These are phyloP conservation scores for Candoia aspera DNA, from an alignment of 2,113 vertebrate genomes.

Conservation along the genomic window DNA sequence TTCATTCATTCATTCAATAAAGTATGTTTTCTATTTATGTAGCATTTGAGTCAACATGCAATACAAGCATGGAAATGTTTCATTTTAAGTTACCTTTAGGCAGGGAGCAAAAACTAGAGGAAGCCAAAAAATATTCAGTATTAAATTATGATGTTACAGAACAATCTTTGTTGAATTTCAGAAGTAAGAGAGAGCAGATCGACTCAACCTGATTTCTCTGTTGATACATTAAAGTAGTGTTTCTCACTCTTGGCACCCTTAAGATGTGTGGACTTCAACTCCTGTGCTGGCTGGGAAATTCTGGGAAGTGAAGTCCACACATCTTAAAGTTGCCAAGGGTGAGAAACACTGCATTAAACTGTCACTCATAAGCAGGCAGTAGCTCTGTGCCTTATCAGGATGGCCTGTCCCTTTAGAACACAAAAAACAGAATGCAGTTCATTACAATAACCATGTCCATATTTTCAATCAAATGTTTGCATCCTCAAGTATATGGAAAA, in stretches of 20 bases:
- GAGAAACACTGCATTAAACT: neutral
- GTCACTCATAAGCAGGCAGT: neutral
- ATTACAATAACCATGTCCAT: neutral
- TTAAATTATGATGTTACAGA: neutral
- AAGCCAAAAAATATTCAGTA: neutral
- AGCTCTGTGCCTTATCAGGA: neutral
- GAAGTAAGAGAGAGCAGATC: neutral
- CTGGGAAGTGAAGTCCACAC: no score
- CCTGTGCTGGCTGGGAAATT: no score
- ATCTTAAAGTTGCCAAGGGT: no score
- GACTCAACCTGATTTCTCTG: neutral
- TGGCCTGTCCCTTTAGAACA: neutral
- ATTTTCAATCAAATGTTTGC: neutral
- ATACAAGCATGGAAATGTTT: neutral
- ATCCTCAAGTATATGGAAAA: neutral
- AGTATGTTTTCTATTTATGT: neutral
- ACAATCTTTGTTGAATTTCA: neutral
- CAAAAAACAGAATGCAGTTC: neutral
- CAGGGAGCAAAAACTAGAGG: neutral
- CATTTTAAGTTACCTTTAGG: neutral
- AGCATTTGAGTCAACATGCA: neutral
- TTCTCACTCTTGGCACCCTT: no score
- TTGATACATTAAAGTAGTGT: neutral
- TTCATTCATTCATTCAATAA: neutral
- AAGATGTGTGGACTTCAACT: no score